Conservation (phyloP, 2,113 vertebrate species). For the Saccopteryx leptura region DNA sequence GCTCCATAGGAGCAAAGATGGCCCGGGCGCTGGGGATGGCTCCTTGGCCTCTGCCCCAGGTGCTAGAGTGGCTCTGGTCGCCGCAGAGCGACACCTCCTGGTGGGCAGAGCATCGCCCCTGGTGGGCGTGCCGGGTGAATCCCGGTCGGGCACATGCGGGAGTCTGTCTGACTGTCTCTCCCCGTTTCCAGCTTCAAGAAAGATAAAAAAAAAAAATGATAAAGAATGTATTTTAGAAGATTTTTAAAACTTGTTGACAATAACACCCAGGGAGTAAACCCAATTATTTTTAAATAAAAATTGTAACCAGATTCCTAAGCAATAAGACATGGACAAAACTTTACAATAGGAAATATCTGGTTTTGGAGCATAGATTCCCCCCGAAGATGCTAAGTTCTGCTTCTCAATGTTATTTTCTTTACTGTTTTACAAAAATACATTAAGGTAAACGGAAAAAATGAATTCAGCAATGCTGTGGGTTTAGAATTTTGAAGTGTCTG, state of each 20-base stretch:
- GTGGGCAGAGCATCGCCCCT: no score
- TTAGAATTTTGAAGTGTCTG: slow-evolving; percentile 9
- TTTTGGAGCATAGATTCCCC: neutral
- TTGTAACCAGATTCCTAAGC: slow-evolving; percentile 2
- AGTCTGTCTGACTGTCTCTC: no score
- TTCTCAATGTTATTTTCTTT: slow-evolving; percentile 11
- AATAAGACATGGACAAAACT: neutral
- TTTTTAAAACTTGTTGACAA: neutral
- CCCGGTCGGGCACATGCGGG: no score
- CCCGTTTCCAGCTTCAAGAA: no score
- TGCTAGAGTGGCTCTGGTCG: no score
- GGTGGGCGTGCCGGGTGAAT: no score
- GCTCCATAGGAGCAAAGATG: no score
- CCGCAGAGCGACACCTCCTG: no score
- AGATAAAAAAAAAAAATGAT: no score
- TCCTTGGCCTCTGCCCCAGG: no score
- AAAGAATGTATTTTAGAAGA: slow-evolving; percentile 5
- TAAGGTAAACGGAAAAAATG: slow-evolving; percentile 17
- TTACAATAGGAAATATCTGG: neutral
- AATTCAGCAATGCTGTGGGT: neutral
- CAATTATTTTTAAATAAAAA: neutral
- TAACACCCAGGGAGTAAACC: neutral
- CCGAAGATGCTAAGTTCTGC: neutral
- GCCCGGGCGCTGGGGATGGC: no score
- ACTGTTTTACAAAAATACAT: slow-evolving; percentile 11